phyloP scores from a whole-genome alignment of 1,140 invertebrate species.

The Palaemon carinicauda region DNA sequence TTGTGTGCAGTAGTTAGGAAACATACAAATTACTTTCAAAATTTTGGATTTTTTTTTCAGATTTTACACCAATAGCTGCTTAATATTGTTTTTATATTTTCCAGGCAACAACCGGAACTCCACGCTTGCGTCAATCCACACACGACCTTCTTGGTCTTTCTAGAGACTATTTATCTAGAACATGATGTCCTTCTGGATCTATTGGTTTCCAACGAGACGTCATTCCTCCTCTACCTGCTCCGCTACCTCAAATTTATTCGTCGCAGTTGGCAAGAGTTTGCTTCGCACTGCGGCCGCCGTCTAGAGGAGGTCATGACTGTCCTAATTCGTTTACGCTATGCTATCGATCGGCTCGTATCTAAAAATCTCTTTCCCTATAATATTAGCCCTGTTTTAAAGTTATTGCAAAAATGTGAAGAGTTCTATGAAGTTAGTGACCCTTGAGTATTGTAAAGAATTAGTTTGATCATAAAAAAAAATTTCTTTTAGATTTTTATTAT shows the following conservation, averaged over 20 bases:
- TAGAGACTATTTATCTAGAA: constrained; percentile 83
- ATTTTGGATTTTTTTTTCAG: too few species aligned
- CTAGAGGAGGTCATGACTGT: constrained; percentile 85
- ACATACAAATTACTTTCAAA: too few species aligned
- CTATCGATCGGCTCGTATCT: constrained; percentile 82
- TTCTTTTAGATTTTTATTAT: neutral
- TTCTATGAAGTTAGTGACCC: constrained; percentile 73
- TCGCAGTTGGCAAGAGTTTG: constrained; percentile 84
- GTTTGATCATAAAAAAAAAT: neutral
- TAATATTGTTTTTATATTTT: constrained; percentile 64
- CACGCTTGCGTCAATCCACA: constrained; percentile 73
- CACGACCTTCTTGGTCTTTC: constrained; percentile 83
- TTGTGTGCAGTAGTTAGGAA: too few species aligned
- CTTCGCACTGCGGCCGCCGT: constrained; percentile 78
- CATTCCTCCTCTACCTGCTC: constrained; percentile 85
- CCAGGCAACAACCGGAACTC: constrained; percentile 73
- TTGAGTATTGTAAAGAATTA: neutral
- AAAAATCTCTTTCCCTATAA: constrained; percentile 88
- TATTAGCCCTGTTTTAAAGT: constrained; percentile 83
- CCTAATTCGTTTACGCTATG: constrained; percentile 78
- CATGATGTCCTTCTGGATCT: constrained; percentile 84
- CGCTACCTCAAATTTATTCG: constrained; percentile 85
- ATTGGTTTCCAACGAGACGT: constrained; percentile 89
- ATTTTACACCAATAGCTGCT: too few species aligned
- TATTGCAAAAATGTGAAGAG: constrained; percentile 85